Base-by-base conservation (phyloP, 2,113 vertebrate genomes). In the Garra rufa region DNA sequence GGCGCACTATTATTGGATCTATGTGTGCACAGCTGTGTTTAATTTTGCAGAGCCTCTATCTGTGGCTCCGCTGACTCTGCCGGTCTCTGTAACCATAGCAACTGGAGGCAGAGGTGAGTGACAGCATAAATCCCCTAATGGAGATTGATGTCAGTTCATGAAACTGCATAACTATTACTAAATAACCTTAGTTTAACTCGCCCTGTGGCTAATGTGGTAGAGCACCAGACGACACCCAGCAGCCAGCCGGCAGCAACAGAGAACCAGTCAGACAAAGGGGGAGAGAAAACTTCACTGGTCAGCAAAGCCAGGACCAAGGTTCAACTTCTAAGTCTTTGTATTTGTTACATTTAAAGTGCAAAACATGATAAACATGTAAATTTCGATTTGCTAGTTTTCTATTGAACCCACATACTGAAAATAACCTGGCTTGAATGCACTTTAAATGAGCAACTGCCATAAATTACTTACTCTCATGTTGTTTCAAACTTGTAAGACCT, bases 241-340 rank as follows among this genome's bases (percentile, higher is more conserved):
- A 84, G 75, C 2, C 13, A 41, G 11, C 55, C 82, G 1, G 6
- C 59, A n/a, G 88, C 55, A 26, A 6, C 89, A 52, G 87, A 83
- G 83, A 86, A 83, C 82, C 88, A 76, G 34, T 38, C 83, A 14
- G 85, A 88, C 61, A 88, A 85, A 84, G 76, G 85, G 57, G 11
- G 0, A 88, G 91, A 67, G 94, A 92, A 82, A 46, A 77, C 78
- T 63, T 90, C 83, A 17, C 30, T 82, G 50, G 15, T 74, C 65
- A 85, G 21, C 82, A 89, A 85, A 67, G 70, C 67, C n/a, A 88
- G 93, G 88, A 65, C 89, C 14, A 94, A 85, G 94, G 94, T 95
- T 59, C 17, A 55, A 4, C 55, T 77, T 44, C 57, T 81, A 26
- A 77, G 6, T 43, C n/a, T 77, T 10, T 17, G 30, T n/a, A 38